Conservation (phyloP, 2,113 vertebrate genomes). For the Mus spicilegus region DNA sequence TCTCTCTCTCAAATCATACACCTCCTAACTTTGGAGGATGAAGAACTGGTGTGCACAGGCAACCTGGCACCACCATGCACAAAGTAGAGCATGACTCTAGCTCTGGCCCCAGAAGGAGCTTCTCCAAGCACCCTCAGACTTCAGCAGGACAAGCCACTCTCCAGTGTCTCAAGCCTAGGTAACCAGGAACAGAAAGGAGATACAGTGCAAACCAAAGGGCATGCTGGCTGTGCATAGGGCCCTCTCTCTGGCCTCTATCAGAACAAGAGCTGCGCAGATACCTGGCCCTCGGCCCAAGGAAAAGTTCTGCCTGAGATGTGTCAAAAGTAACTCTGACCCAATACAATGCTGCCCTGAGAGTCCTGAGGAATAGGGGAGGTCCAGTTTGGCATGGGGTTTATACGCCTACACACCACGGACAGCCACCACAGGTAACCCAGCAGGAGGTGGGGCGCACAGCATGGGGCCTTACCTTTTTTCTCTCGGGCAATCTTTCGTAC, state of each 20-base stretch:
- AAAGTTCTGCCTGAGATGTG: not conserved
- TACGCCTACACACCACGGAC: not conserved
- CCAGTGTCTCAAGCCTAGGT: not conserved
- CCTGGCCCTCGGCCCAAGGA: not conserved
- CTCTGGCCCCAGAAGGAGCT: no score
- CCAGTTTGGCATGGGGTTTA: not conserved
- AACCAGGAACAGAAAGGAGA: not conserved
- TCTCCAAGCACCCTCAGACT: no score
- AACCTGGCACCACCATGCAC: no score
- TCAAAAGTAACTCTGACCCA: not conserved
- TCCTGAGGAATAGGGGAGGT: not conserved
- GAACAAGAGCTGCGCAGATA: not conserved
- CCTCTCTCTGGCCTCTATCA: not conserved
- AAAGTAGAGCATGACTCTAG: not conserved
- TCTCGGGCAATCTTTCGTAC: constrained; percentile 94
- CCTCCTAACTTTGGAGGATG: not conserved
- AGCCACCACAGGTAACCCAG: not conserved
- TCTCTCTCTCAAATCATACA: not conserved
- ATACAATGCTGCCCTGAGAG: not conserved
- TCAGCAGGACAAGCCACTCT: no score
- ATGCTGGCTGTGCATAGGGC: no score
- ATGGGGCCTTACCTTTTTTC: constrained; percentile 90
- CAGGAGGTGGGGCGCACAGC: not conserved
- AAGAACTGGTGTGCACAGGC: not conserved
- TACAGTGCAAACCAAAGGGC: not conserved